Evolutionary conservation across 37 sponge, comb jelly and placozoan species (phyloP).

Genomic region (Lycopodina hypogea): DNA sequence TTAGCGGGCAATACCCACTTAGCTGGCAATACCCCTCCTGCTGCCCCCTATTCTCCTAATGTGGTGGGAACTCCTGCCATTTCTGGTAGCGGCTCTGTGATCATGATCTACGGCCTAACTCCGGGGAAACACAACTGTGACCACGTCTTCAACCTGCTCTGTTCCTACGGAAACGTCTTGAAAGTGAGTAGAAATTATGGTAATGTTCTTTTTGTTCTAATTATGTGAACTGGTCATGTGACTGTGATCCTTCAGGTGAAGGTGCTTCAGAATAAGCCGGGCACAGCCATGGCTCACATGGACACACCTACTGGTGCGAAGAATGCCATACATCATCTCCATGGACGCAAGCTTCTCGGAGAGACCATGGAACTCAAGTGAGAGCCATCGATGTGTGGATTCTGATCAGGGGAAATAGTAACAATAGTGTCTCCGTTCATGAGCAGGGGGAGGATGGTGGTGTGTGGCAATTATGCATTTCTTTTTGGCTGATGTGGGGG

Average conservation of each 20-base stretch:
- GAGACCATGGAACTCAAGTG: conserved; percentile 75
- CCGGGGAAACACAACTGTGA: conserved; percentile 72
- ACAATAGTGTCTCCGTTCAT: not conserved
- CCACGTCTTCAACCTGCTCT: conserved; percentile 84
- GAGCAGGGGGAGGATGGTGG: not conserved
- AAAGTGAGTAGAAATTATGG: conserved; percentile 39
- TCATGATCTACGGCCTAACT: conserved; percentile 87
- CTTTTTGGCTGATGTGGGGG: too few species aligned
- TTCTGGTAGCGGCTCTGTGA: conserved; percentile 70
- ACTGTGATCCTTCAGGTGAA: conserved; percentile 53
- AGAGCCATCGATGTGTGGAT: conserved; percentile 11
- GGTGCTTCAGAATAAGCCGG: conserved; percentile 80
- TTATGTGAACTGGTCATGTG: too few species aligned
- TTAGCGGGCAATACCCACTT: too few species aligned
- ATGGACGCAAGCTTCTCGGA: conserved; percentile 72
- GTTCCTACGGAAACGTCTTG: conserved; percentile 88
- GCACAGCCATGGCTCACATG: conserved; percentile 93
- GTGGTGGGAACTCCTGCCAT: conserved; percentile 60
- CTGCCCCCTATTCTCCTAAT: conserved; percentile 10
- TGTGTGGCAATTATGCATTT: not conserved
- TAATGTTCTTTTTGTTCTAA: not conserved
- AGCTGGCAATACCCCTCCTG: not conserved
- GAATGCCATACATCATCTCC: conserved; percentile 83
- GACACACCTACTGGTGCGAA: conserved; percentile 70
- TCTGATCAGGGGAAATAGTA: too few species aligned